Base-by-base conservation (phyloP, 2,113 vertebrate genomes). In the Dendropsophus ebraccatus region DNA sequence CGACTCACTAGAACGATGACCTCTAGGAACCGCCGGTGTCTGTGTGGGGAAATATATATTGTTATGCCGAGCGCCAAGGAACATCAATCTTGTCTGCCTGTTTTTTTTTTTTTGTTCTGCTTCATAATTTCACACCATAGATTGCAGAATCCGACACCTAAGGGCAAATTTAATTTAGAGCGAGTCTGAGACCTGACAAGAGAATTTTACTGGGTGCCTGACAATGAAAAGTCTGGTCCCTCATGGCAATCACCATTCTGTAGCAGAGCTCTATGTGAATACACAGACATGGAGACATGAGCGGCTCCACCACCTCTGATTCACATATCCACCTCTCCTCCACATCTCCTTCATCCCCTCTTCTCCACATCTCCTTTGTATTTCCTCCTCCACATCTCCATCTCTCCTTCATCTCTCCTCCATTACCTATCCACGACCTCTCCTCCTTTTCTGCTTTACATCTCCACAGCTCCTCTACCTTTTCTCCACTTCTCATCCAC, bases 161-260 rank as follows among this genome's bases (percentile, higher is more conserved):
- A 89, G 73, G 88, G 87, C 88, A 87, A 91, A 90, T 93, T 92
- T 92, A 91, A 92, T 92, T 90, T 91, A 89, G 91, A 93, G 86
- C 82, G 88, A 90, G 90, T 83, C 85, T 90, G 87, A 84, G 70
- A 89, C 86, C 90, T 85, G 88, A 89, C 87, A 90, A 85, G 87
- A 84, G 84, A 89, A 86, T 91, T 90, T 89, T 87, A 86, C 0
- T 10, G 80, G 84, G 23, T 88, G 67, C 83, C 89, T 88, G 81
- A 88, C 79, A 87, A 87, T 81, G 50, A 85, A 88, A 89, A 85
- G 37, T 89, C 78, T 85, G 77, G 45, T 90, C 91, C 91, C 88
- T 89, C 65, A 37, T 75, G 88, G 88, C 90, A 81, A 23, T 16
- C 11, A n/a, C n/a, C n/a, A n/a, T n/a, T n/a, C n/a, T n/a, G n/a